phyloP scores from a whole-genome alignment of 2,113 vertebrate species.

The Oxyruncus cristatus region DNA sequence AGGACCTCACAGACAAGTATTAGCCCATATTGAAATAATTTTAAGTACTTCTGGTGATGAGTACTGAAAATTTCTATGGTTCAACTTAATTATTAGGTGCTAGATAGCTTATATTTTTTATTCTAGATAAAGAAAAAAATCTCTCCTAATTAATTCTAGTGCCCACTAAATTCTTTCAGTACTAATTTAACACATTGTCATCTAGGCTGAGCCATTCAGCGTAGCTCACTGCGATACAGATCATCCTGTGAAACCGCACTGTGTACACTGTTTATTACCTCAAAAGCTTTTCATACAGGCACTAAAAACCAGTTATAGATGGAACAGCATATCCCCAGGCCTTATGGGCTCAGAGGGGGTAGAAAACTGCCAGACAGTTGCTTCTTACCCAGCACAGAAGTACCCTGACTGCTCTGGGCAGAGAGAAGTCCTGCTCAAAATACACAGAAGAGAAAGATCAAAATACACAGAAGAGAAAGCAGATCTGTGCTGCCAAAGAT shows the following conservation, averaged over 20 bases:
- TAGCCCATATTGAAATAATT: not conserved
- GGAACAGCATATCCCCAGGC: not conserved
- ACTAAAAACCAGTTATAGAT: not conserved
- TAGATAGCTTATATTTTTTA: not conserved
- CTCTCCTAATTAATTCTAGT: not conserved
- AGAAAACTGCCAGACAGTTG: not conserved
- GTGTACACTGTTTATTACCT: not conserved
- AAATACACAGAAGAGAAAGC: not conserved
- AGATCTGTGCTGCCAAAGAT: not conserved
- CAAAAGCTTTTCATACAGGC: not conserved
- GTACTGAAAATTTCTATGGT: not conserved
- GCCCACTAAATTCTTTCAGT: not conserved
- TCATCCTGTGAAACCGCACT: not conserved
- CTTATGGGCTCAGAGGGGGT: not conserved
- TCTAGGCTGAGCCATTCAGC: not conserved
- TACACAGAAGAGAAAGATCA: not conserved
- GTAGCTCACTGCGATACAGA: not conserved
- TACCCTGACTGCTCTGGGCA: not conserved
- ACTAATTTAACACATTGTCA: not conserved
- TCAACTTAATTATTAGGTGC: not conserved
- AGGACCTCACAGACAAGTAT: not conserved
- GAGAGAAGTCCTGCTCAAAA: not conserved
- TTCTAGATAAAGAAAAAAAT: not conserved
- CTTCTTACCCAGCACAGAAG: not conserved
- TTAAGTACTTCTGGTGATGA: not conserved